Conservation (phyloP, 2,113 vertebrate genomes). For the Tetrax tetrax region DNA sequence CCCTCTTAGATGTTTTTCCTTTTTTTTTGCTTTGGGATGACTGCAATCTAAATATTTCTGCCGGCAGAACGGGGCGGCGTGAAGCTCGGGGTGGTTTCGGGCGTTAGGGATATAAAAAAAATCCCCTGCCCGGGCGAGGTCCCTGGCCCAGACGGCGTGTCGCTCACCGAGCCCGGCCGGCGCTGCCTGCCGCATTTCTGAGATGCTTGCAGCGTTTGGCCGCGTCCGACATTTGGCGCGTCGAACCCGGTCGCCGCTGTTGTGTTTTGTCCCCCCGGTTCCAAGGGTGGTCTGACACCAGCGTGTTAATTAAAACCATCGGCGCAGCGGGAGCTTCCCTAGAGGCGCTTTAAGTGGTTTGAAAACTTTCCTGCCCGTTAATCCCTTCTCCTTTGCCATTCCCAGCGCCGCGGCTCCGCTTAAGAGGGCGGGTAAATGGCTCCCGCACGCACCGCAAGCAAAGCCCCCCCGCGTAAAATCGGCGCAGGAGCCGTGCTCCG, state of each 20-base stretch:
- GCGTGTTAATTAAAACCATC: slow-evolving; percentile 50
- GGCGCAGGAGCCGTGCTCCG: background rate
- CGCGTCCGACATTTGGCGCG: background rate
- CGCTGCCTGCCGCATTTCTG: background rate
- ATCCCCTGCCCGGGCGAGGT: background rate
- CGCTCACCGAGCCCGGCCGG: background rate
- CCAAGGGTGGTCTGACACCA: slow-evolving; percentile 8
- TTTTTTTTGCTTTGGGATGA: background rate
- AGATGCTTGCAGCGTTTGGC: background rate
- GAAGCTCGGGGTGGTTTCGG: background rate
- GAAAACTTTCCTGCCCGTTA: slow-evolving; percentile 26
- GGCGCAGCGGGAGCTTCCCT: background rate
- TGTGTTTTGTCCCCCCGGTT: slow-evolving; percentile 1
- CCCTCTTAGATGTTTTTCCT: background rate
- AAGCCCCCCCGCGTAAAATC: background rate
- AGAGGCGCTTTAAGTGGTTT: slow-evolving; percentile 18
- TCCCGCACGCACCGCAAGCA: background rate
- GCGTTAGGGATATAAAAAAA: background rate
- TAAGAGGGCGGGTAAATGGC: background rate
- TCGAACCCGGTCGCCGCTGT: background rate
- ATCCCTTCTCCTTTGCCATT: slow-evolving; percentile 1
- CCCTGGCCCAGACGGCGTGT: background rate
- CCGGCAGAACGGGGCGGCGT: background rate
- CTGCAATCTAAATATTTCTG: background rate
- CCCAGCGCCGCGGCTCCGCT: background rate